phyloP scores from a whole-genome alignment of 2,113 vertebrate genomes.

The Antennarius striatus region DNA sequence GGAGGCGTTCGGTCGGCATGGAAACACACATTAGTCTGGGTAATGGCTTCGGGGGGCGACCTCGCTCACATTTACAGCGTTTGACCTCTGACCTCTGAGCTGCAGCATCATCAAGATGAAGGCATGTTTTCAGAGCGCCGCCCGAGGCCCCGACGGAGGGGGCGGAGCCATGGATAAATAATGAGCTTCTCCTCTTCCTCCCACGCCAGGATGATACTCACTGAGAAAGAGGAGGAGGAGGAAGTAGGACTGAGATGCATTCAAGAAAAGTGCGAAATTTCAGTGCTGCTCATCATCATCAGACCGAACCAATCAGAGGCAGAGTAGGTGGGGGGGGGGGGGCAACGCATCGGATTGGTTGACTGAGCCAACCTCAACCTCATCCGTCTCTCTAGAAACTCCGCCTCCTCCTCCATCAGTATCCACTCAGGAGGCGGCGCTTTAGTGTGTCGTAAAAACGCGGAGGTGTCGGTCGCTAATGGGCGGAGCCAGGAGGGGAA shows the following conservation, averaged over 20 bases:
- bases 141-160: conserved; percentile 12
- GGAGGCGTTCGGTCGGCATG: conserved; percentile 30
- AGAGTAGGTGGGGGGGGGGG: too few relatives aligned
- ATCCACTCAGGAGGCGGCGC: conserved; percentile 65
- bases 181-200: conserved; percentile 46
- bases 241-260: conserved; percentile 14
- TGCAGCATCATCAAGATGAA: conserved; percentile 27
- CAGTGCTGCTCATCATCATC: conserved; percentile 52
- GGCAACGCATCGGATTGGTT: too few relatives aligned
- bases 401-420: conserved; percentile 48
- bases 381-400: too few relatives aligned
- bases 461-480: conserved; percentile 49
- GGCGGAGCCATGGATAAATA: conserved; percentile 50
- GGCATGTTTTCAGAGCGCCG: conserved; percentile 9
- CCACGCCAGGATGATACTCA: conserved; percentile 42
- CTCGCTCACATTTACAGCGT: conserved; percentile 59
- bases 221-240: conserved; percentile 10
- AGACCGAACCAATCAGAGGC: neutral
- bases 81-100: conserved; percentile 63
- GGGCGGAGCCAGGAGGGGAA: conserved; percentile 6
- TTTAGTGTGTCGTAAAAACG: conserved; percentile 56
- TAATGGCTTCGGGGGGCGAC: conserved; percentile 65
- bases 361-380: too few relatives aligned
- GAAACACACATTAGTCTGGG: conserved; percentile 46
- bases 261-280: conserved; percentile 36